Conservation (phyloP, 2,888 invertebrate genomes). For the Lissocephala sabroskyi region DNA sequence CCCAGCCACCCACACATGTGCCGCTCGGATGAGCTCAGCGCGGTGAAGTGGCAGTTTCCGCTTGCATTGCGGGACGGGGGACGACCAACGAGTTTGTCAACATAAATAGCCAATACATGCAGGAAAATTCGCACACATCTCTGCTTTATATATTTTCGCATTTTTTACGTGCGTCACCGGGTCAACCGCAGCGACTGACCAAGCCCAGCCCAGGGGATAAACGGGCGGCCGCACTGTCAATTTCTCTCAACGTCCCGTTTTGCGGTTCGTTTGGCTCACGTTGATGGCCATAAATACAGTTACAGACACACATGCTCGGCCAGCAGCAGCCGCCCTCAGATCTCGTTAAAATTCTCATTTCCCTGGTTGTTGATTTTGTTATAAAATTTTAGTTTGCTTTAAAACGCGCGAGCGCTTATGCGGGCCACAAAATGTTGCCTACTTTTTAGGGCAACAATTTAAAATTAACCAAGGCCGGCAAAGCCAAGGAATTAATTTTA, state of each 20-base stretch:
- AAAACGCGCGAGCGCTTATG: too few relatives aligned
- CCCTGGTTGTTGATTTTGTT: conserved; percentile 14
- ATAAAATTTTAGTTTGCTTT: too few relatives aligned
- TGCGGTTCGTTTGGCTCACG: conserved; percentile 31
- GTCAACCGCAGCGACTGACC: conserved; percentile 41
- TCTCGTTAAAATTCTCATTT: conserved; percentile 51
- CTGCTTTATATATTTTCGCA: conserved; percentile 39
- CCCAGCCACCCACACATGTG: conserved; percentile 8
- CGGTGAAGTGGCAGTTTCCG: conserved; percentile 42
- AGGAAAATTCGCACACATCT: too few relatives aligned
- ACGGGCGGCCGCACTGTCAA: not conserved
- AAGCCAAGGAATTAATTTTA: too few relatives aligned
- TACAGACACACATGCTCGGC: conserved; percentile 30
- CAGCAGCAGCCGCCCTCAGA: conserved; percentile 19
- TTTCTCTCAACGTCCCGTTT: not conserved
- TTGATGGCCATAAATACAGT: conserved; percentile 54
- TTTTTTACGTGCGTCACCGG: conserved; percentile 54
- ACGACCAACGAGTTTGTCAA: conserved; percentile 37
- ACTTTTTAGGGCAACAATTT: too few relatives aligned
- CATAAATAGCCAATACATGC: conserved; percentile 36
- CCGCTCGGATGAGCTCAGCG: too few relatives aligned
- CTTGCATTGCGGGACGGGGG: conserved; percentile 32
- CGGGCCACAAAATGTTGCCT: too few relatives aligned
- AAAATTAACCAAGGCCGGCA: too few relatives aligned
- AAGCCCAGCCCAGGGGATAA: not conserved